A percentile compares a stretch with the other conserved stretches of the same genome.
phyloP scores from a whole-genome alignment of 2,113 vertebrate genomes.

The Panthera tigris region DNA sequence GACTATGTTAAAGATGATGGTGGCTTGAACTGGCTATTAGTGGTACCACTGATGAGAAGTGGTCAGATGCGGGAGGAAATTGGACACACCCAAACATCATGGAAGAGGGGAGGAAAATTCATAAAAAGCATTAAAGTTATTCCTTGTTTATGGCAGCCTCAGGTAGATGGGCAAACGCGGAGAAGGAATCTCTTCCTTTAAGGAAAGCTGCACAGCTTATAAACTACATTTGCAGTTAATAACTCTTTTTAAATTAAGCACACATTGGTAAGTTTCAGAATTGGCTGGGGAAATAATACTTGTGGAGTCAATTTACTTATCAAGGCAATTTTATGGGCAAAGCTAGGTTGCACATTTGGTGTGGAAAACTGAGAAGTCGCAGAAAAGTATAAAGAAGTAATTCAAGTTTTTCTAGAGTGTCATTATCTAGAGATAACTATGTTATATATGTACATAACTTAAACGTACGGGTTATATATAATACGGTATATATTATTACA shows the following conservation, averaged over 20 bases:
- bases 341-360: neutral
- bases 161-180: neutral
- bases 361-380: neutral
- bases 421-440: neutral
- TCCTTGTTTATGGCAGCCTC: neutral
- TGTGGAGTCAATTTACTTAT: neutral
- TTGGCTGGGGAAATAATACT: neutral
- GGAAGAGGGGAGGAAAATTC: neutral
- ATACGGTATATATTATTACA: neutral
- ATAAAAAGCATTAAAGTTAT: neutral
- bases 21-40: neutral
- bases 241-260: neutral
- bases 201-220: neutral
- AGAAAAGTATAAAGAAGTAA: neutral
- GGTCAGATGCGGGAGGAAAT: neutral
- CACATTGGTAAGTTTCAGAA: neutral
- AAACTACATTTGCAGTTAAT: neutral
- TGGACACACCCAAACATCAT: neutral
- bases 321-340: neutral
- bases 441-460: neutral
- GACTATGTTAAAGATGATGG: neutral
- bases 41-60: neutral
- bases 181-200: neutral
- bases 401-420: neutral
- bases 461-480: neutral